Base-by-base conservation (phyloP, 2,888 invertebrate species). In the Napeogenes sylphis region DNA sequence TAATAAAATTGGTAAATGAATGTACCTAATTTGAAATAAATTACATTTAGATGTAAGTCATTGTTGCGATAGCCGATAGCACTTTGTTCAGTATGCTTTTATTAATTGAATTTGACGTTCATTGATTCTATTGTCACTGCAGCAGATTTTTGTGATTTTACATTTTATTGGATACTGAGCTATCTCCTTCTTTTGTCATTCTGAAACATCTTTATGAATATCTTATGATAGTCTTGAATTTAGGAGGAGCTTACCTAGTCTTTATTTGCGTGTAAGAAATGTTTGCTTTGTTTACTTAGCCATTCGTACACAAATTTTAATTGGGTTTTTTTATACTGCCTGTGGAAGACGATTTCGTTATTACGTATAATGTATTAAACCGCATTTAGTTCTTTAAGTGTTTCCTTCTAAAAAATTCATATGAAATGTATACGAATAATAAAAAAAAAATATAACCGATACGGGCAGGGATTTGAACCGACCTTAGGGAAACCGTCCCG, bases 301-400 rank as follows among this genome's bases (percentile, higher is more conserved):
- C 81, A 82, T 84, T 85, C 74, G 85, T 86, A 87, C 87, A 87
- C 84, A 88, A 73, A 85, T 87, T 87, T 87, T 86, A 88, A 88
- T 88, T 87, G 83, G 82, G 81, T 83, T 85, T 84, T 85, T 80
- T 84, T 85, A 77, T 81, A 79, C 80, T 78, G 78, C 78, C 75
- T 73, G 73, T 71, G 69, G 71, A 74, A 74, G 76, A 76, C 71
- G 78, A 78, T 77, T 79, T 79, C 75, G 64, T 64, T 66, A 71
- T 68, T 63, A 57, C 58, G 21, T 21, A 21, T 59, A 56, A 65
- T 65, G 65, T 63, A 62, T 55, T 68, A 61, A 35, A 61, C 59
- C 56, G 56, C 58, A 65, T 63, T 66, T 60, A 57, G 63, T 68
- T 61, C 56, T 59, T 57, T 64, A 21, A 21, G 21, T 21, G 21